Percentiles rank a stretch among this genome's conserved stretches.
Evolutionary conservation across 2,888 invertebrate genomes (phyloP).

Genomic region (Eilema caniola): DNA sequence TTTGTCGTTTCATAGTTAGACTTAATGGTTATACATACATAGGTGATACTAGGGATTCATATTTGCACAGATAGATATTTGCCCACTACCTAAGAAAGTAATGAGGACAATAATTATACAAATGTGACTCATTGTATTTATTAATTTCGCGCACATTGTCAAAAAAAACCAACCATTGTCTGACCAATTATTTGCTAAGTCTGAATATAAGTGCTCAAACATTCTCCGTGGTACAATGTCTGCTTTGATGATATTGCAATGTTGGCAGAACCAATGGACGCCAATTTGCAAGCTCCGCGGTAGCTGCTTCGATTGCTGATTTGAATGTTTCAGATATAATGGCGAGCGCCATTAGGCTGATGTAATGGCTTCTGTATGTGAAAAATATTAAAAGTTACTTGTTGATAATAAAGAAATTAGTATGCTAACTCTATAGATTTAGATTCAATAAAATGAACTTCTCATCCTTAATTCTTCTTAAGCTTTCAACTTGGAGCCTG

Average conservation of each 20-base stretch:
- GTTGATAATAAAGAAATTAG: too few relatives aligned
- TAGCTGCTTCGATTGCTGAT: background rate
- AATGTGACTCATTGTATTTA: background rate
- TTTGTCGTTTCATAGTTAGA: too few relatives aligned
- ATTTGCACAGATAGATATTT: too few relatives aligned
- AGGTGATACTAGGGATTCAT: too few relatives aligned
- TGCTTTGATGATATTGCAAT: background rate
- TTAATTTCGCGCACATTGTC: slow-evolving; percentile 5
- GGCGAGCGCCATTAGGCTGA: background rate
- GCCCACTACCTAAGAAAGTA: background rate
- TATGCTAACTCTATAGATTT: too few relatives aligned
- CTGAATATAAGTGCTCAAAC: background rate
- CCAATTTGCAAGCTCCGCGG: background rate
- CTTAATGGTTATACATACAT: too few relatives aligned
- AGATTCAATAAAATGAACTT: too few relatives aligned
- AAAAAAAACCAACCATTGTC: background rate
- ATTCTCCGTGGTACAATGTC: background rate
- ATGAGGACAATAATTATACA: background rate
- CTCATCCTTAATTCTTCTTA: too few relatives aligned
- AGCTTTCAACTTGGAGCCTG: too few relatives aligned
- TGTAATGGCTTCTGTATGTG: background rate
- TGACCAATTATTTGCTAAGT: background rate
- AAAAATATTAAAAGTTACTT: background rate
- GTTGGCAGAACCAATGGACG: background rate
- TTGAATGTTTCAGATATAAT: background rate